Evolutionary conservation across 2,113 vertebrate genomes (phyloP), one percentile per base, ranked within the genome.

Genomic region (Pipra filicauda): DNA sequence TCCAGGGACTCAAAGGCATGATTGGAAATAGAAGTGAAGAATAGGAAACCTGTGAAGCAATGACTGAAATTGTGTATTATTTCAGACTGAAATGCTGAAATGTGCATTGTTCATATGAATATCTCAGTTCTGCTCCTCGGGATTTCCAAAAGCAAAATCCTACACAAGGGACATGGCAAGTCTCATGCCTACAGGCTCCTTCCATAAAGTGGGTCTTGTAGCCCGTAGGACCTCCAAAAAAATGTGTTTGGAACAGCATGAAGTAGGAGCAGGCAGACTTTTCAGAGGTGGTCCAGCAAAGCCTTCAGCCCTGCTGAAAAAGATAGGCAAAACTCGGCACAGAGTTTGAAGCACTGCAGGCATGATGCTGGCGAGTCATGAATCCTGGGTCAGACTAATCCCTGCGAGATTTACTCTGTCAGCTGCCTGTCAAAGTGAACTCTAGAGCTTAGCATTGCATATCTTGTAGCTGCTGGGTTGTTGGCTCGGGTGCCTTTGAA

Each of bases 341-440:
- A 13, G 69, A 51, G 46, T 33, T 81, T 70, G n/a, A 57, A 55
- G 46, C 31, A 20, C 20, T 9, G 39, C 23, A 35, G 46, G 28
- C n/a, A 23, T 1, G 2, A 23, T 37, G n/a, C 35, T 1, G 0
- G 16, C 39, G 54, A 27, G 23, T 70, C 9, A 3, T 17, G 49
- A 59, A 23, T 82, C 59, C n/a, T 59, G 27, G 66, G 61, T 78
- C 55, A 44, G 13, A 84, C 26, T 80, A 41, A 70, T 84, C 12
- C 0, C 51, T 46, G 37, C 65, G 74, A 46, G 71, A 58, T 71
- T 66, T 44, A 55, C 4, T 7, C 6, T 19, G 46, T 75, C 67
- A 90, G 66, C 44, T 74, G 55, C 18, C 22, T 74, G 66, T 70
- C 49, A 35, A 55, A 64, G 28, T 49, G 55, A 65, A 59, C 49